Conservation (phyloP, 2,797 vertebrate genomes). For the Melanotaenia maccullochi region DNA sequence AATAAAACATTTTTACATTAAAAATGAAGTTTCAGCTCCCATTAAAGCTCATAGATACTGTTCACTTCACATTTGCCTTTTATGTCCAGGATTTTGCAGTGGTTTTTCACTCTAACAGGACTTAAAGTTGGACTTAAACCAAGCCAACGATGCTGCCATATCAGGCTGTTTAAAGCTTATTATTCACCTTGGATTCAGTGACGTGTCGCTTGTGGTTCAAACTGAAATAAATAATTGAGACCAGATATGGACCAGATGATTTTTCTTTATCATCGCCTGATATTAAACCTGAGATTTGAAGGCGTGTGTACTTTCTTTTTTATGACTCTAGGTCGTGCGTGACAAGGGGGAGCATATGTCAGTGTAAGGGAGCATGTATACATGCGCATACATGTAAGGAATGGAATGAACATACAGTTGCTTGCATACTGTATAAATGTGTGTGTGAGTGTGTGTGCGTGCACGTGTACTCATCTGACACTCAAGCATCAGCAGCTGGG, state of each 20-base stretch:
- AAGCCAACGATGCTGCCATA: no score
- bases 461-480: slow-evolving; percentile 62
- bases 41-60: no score
- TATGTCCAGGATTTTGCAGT: no score
- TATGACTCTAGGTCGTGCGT: slow-evolving; percentile 1
- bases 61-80: no score
- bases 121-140: no score
- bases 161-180: no score
- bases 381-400: slow-evolving; percentile 50
- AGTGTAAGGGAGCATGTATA: slow-evolving; percentile 33
- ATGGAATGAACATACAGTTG: slow-evolving; percentile 66
- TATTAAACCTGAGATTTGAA: not conserved
- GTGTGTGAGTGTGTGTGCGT: slow-evolving; percentile 28
- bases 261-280: not conserved
- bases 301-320: not conserved
- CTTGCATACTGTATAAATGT: slow-evolving; percentile 33
- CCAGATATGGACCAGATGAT: not conserved
- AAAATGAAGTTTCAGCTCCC: no score
- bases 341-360: slow-evolving; percentile 54
- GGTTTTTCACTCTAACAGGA: no score
- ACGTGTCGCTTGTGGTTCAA: not conserved
- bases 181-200: no score
- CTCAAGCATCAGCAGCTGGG: slow-evolving; percentile 81
- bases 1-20: no score
- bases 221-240: not conserved